Evolutionary conservation across 1,140 invertebrate genomes (phyloP).

Genomic region (Chymomyza costata): DNA sequence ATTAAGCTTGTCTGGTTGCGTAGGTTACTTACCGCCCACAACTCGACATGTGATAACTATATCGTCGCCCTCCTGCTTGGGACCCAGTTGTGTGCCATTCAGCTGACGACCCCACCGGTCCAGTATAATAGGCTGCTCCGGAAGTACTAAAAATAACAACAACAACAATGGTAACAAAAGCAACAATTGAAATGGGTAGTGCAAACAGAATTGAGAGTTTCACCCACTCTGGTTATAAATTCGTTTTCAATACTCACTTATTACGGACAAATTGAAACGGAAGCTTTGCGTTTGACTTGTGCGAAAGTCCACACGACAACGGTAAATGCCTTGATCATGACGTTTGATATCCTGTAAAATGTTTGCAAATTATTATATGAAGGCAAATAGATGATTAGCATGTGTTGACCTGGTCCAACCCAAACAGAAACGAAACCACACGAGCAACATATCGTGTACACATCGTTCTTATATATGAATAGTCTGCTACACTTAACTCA

Average conservation of each 20-base stretch:
- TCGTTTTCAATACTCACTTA: constrained; percentile 81
- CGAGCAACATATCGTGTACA: neutral
- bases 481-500: too few species aligned
- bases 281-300: constrained; percentile 91
- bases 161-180: constrained; percentile 8
- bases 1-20: constrained; percentile 38
- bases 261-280: constrained; percentile 90
- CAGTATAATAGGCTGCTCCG: constrained; percentile 88
- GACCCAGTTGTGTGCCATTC: constrained; percentile 84
- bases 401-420: constrained; percentile 7
- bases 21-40: constrained; percentile 77
- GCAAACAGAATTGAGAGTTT: too few species aligned
- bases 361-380: constrained; percentile 41
- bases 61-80: constrained; percentile 84
- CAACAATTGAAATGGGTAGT: too few species aligned
- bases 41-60: constrained; percentile 79
- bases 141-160: constrained; percentile 81
- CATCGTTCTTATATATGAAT: too few species aligned
- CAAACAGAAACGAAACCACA: neutral
- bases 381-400: constrained; percentile 58
- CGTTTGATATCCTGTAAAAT: constrained; percentile 83
- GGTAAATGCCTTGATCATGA: constrained; percentile 90
- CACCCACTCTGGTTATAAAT: constrained; percentile 1
- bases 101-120: constrained; percentile 85
- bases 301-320: constrained; percentile 91